Base-by-base conservation (phyloP, 1,140 invertebrate species). In the Stenopsyche tienmushanensis region DNA sequence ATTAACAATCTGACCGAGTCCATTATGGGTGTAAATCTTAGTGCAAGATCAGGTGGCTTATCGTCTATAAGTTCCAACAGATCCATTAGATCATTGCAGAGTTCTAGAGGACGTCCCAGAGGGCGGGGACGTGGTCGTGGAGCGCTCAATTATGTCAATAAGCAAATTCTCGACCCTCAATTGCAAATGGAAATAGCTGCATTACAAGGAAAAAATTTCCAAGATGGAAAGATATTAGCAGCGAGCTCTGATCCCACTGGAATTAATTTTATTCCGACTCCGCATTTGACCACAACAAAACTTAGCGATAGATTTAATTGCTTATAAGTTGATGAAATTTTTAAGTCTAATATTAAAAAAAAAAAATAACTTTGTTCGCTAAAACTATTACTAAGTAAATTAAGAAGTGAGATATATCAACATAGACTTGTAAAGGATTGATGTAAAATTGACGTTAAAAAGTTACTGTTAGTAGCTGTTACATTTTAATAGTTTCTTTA, bases 161-260 rank as follows among this genome's bases (percentile, higher is more conserved):
- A 50, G 17, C 67, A 41, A 5, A 55, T 62, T 23, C 41, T 69
- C 45, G 60, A 69, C 39, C 52, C 64, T 1, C 42, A 65, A 26
- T 34, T 69, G n/a, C 67, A 69, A 26, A 65, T 62, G 42, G 67
- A 65, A 45, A 69, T 69, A 8, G 67, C 67, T 3, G 64, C 59
- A 3, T 41, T 69, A 2, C 67, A 69, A 44, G 67, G 67, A 26
- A 50, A 49, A 44, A 7, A 21, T 0, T 65, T 26, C 24, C 41
- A 60, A 15, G 25, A 60, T 63, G 47, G 54, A 23, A 23, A 63
- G 53, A 10, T 62, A 5, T 3, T 29, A n/a, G 1, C 34, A 0
- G 3, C 23, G 1, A 29, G 23, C 39, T 25, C 47, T 2, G 29
- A 26, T 17, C 29, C 55, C 13, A 7, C 42, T n/a, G 64, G 64